A percentile compares a stretch with the other conserved stretches of the same genome.
These are phyloP conservation scores for Diplazon laetatorius DNA, from an alignment of 2,888 invertebrate species.

Conservation along the genomic window DNA sequence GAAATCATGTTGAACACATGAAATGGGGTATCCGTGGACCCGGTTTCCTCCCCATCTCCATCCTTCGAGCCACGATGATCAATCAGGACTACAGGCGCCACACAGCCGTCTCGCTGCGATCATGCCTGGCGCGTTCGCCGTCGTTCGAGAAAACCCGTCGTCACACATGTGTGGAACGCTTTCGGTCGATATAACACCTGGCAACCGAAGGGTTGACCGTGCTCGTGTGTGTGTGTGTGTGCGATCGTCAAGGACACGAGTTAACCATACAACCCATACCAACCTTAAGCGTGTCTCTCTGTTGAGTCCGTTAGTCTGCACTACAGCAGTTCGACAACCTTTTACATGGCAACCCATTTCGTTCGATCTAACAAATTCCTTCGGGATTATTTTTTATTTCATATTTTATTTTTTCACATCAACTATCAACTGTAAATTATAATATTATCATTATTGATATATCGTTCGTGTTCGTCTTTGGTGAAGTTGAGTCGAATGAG, in stretches of 20 bases:
- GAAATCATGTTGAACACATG: no score
- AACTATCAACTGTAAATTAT: not conserved
- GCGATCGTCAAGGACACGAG: not conserved
- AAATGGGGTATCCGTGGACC: no score
- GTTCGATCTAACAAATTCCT: no score
- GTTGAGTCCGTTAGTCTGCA: no score
- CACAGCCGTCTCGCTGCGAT: not conserved
- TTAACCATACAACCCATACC: not conserved
- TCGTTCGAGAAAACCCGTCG: constrained; percentile 9
- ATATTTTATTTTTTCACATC: not conserved
- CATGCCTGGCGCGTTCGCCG: not conserved
- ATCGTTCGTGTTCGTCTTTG: no score
- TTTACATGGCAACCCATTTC: not conserved
- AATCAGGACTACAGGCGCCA: constrained; percentile 21
- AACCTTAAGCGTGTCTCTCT: no score
- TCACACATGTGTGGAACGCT: no score
- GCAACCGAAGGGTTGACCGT: not conserved
- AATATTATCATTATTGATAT: no score
- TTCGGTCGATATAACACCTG: constrained; percentile 35
- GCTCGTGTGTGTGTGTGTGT: constrained; percentile 2
- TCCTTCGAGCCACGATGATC: no score
- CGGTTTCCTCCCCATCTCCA: no score
- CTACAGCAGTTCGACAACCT: constrained; percentile 37
- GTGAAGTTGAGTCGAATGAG: no score
- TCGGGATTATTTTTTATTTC: constrained; percentile 13